Evolutionary conservation across 2,888 invertebrate species (phyloP).

Genomic region (Ceriagrion tenellum): DNA sequence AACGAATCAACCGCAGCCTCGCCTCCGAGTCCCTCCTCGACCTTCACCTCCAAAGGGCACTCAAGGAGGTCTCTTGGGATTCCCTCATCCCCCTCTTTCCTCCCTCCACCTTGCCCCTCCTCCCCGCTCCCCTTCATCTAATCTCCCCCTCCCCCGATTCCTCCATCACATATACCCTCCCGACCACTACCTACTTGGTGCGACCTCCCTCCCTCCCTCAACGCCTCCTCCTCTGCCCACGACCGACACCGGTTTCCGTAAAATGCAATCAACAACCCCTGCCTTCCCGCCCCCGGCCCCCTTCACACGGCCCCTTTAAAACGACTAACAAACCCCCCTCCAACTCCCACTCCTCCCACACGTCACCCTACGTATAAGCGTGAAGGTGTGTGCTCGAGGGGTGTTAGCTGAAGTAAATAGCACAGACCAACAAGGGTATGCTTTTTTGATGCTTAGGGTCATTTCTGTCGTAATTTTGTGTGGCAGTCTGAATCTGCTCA

Average conservation of each 20-base stretch:
- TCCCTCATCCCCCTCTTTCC: background rate
- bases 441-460: too few relatives aligned
- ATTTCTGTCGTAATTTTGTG: too few relatives aligned
- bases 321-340: too few relatives aligned
- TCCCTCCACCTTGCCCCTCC: background rate
- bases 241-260: constrained; percentile 33
- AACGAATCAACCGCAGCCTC: background rate
- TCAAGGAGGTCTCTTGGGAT: background rate
- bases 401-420: too few relatives aligned
- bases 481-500: too few relatives aligned
- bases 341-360: too few relatives aligned
- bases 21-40: constrained; percentile 15
- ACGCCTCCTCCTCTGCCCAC: background rate
- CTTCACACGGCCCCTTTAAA: background rate
- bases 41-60: constrained; percentile 67
- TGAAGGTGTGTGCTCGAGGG: too few relatives aligned
- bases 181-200: background rate
- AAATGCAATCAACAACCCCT: constrained; percentile 34
- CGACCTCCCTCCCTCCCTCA: constrained; percentile 33
- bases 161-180: background rate
- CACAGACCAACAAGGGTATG: too few relatives aligned
- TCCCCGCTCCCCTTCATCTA: background rate
- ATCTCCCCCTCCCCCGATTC: too few relatives aligned
- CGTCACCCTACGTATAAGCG: too few relatives aligned
- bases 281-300: background rate